Base-by-base conservation (phyloP, 2,888 invertebrate species). In the Orthosia gracilis region DNA sequence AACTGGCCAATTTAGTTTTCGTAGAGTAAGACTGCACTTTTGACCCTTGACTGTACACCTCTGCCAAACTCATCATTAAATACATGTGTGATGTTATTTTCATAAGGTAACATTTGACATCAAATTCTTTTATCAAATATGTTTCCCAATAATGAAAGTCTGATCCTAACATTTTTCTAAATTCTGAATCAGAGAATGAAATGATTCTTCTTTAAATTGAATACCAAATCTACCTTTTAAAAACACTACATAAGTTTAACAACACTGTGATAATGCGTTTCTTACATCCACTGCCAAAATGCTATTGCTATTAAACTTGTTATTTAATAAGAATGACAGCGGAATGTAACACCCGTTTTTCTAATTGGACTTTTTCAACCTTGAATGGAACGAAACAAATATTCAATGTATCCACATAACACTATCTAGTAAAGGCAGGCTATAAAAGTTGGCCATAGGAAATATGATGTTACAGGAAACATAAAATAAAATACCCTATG, bases 381-480 rank as follows among this genome's bases (percentile, higher is more conserved):
- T 47, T 21, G 2, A 45, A 69, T 11, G 5, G 7, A 40, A 21
- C 58, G 49, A 64, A 40, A 0, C 26, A 2, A 57, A 21, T 15
- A 26, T 50, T 57, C 13, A 58, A 63, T 45, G 15, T 65, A 40
- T 9, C 40, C 40, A 59, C 57, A 57, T 17, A 54, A 18, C 17
- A 77, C 40, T 62, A 52, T 57, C 50, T 31, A 63, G 49, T 61
- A 71, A 31, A 66, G 18, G 18, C 17, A 52, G 21, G 18, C 59
- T 11, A 61, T 68, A 55, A 73, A 73, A 64, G n/a, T 57, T 50
- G 55, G 2, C 40, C 18, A 64, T 45, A 64, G 55, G 59, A 64
- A 78, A 66, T 71, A 67, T 21, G 64, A 68, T 23, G 54, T n/a
- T 55, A 47, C 47, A 78, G 67, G 67, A 78, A 78, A 64, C 64